These are phyloP conservation scores for Drosophila borborema DNA, from an alignment of 2,888 invertebrate species.

Conservation along the genomic window DNA sequence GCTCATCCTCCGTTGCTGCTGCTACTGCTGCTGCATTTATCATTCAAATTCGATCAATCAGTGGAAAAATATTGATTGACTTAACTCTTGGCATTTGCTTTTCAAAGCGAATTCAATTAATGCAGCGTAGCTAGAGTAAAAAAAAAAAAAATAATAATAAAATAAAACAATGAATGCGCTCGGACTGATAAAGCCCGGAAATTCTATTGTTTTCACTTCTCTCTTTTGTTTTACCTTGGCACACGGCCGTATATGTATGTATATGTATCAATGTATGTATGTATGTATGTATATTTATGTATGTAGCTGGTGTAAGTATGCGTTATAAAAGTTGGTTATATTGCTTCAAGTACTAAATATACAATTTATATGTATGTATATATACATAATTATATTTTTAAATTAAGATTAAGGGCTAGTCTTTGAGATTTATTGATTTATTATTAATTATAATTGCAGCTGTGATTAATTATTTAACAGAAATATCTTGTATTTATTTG, in stretches of 20 bases:
- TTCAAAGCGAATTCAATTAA: constrained; percentile 9
- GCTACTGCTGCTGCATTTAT: constrained; percentile 6
- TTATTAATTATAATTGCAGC: neutral
- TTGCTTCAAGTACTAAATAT: neutral
- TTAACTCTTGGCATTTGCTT: constrained; percentile 9
- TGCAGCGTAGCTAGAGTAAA: neutral
- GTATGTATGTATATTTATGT: neutral
- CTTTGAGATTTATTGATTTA: neutral
- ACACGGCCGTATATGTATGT: neutral
- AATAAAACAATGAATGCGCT: neutral
- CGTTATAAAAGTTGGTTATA: no score
- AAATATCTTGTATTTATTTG: neutral
- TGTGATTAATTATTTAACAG: neutral
- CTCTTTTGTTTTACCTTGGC: neutral
- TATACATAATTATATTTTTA: neutral
- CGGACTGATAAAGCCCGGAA: constrained; percentile 1
- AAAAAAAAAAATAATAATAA: neutral
- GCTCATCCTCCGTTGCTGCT: neutral
- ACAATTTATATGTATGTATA: neutral
- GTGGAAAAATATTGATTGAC: constrained; percentile 15
- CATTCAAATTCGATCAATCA: constrained; percentile 25
- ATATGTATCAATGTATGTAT: neutral
- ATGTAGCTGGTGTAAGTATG: neutral
- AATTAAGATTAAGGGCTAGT: neutral
- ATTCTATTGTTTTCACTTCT: constrained; percentile 3